Evolutionary conservation across 2,888 invertebrate genomes (phyloP).

Genomic region (Drosophila setosimentum): DNA sequence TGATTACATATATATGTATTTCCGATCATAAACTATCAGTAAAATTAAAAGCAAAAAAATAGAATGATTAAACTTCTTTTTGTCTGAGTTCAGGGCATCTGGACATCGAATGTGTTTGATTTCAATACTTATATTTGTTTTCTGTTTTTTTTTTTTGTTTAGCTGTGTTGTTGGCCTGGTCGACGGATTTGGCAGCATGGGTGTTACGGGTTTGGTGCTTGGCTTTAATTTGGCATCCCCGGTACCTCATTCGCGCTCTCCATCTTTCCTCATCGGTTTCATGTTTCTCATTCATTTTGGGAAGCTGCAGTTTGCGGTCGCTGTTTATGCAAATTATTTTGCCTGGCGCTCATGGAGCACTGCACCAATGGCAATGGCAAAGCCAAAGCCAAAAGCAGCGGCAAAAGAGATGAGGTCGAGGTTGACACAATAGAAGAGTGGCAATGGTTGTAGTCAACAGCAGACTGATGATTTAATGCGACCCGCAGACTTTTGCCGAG

Average conservation of each 20-base stretch:
- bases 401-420: conserved; percentile 29
- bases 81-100: conserved; percentile 10
- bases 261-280: neutral
- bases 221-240: conserved; percentile 76
- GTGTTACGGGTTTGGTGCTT: conserved; percentile 62
- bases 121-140: conserved; percentile 16
- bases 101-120: conserved; percentile 2
- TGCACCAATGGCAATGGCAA: conserved; percentile 29
- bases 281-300: conserved; percentile 17
- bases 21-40: neutral
- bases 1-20: neutral
- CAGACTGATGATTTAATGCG: conserved; percentile 81
- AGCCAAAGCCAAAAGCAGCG: conserved; percentile 1
- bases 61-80: neutral
- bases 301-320: conserved; percentile 72
- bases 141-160: conserved; percentile 35
- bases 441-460: conserved; percentile 61
- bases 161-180: conserved; percentile 46
- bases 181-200: conserved; percentile 76
- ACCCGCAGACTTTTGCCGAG: conserved; percentile 78
- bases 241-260: conserved; percentile 42
- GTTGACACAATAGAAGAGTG: conserved; percentile 18
- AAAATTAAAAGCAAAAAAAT: neutral
- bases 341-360: conserved; percentile 56
- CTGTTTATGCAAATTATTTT: conserved; percentile 81